Evolutionary conservation across 2,888 invertebrate species (phyloP).

Genomic region (Amorpha juglandis): DNA sequence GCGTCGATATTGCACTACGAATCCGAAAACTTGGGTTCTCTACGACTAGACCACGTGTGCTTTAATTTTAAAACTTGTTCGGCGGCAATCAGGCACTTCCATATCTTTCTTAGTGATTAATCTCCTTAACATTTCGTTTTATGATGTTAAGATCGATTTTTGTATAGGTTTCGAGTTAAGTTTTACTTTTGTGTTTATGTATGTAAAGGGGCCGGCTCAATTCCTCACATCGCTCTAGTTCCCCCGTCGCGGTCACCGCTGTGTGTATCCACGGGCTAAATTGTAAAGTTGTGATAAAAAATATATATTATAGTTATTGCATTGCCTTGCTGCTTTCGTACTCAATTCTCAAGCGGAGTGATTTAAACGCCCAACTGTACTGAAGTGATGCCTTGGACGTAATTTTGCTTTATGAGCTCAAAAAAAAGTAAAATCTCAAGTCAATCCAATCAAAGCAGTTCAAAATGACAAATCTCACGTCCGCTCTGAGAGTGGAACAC

Average conservation of each 20-base stretch:
- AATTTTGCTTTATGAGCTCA: not conserved
- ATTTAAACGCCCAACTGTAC: not conserved
- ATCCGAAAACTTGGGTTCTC: constrained; percentile 32
- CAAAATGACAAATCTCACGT: not conserved
- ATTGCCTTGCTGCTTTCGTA: constrained; percentile 43
- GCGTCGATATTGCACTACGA: not conserved
- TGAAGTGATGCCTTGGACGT: not conserved
- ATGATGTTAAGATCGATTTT: constrained; percentile 53
- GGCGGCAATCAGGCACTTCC: constrained; percentile 58
- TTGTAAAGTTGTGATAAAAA: constrained; percentile 57
- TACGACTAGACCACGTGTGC: constrained; percentile 38
- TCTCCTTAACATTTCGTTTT: constrained; percentile 53
- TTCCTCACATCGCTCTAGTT: constrained; percentile 59
- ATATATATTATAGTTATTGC: constrained; percentile 38
- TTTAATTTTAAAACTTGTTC: constrained; percentile 38
- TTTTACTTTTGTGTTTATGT: constrained; percentile 66
- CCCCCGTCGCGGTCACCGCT: constrained; percentile 5
- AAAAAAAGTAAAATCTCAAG: not conserved
- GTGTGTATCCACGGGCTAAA: constrained; percentile 21
- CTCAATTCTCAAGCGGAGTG: constrained; percentile 29
- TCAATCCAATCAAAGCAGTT: not conserved
- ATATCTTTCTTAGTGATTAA: constrained; percentile 50
- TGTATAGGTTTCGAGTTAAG: constrained; percentile 73
- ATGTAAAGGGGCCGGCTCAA: constrained; percentile 76
- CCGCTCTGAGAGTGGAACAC: constrained; percentile 3